Evolutionary conservation across 2,113 vertebrate genomes (phyloP).

Genomic region (Ranitomeya variabilis): DNA sequence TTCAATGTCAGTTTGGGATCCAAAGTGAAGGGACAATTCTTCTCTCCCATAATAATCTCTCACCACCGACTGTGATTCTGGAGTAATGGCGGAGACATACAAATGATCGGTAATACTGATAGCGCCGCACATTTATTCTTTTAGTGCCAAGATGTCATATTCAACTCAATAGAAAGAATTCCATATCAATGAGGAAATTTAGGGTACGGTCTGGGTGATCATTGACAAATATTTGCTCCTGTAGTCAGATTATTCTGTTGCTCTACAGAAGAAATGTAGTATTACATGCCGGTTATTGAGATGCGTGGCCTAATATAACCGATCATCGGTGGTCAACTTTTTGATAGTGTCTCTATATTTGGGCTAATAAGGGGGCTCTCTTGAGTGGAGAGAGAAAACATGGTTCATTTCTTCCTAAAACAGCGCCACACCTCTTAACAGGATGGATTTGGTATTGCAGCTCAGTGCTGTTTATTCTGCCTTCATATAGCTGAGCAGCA

Average conservation of each 20-base stretch:
- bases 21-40: neutral
- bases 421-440: no score
- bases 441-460: no score
- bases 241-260: neutral
- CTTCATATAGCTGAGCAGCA: no score
- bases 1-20: constrained; percentile 37
- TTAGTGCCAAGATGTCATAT: neutral
- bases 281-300: no score
- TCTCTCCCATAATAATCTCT: neutral
- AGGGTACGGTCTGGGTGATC: neutral
- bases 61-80: neutral
- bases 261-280: no score
- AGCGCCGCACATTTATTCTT: neutral
- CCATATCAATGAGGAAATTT: neutral
- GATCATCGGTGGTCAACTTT: no score
- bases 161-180: neutral
- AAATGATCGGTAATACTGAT: neutral
- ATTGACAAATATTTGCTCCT: neutral
- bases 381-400: no score
- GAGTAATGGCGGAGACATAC: neutral
- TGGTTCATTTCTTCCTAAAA: no score
- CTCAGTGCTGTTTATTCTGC: no score
- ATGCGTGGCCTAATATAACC: no score
- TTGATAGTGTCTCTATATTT: no score
- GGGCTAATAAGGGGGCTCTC: no score